Evolutionary conservation across 2,113 vertebrate species (phyloP), one percentile per base, ranked within the genome.

Genomic region (Bathybates hornii): DNA sequence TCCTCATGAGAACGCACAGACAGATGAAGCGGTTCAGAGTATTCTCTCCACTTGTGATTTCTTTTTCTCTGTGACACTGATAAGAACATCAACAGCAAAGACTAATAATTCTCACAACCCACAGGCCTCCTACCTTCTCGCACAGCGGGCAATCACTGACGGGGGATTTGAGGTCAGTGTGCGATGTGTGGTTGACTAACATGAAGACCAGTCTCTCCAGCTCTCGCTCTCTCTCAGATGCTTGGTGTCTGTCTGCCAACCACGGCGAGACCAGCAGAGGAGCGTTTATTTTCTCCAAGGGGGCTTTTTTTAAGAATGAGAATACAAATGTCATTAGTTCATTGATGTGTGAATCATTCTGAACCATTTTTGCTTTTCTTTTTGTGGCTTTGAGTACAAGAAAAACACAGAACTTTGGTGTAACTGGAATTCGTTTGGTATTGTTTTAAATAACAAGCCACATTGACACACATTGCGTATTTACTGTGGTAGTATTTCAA

Each of bases 161-260:
- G 0, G 94, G 91, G 3, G 89, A 87, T 45, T 87, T 93, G 68
- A 93, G 93, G 68, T 94, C 90, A 2, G 90, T 90, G 87, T 93
- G 95, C 0, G 91, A 89, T 4, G 94, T 92, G 93, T 96, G 94
- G 86, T 88, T 93, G 82, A 97, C 89, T 4, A 97, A 45, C 76
- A 94, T 86, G 68, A 91, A 92, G 43, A 97, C 94, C 83, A 97
- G 93, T 29, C 66, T 89, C 94, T 96, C 96, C 52, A 97, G 93
- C 41, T 96, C 90, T 71, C 87, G 81, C 87, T 96, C 95, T 78
- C 94, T 93, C 9, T 95, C 90, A 5, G 93, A 88, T 1, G 52
- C 34, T 27, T 81, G 85, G 7, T 82, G 78, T 68, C 66, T 34
- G 43, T 86, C 84, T 0, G 80, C 16, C 2, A 27, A 68, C 87